Percentiles rank a stretch among this genome's conserved stretches.
phyloP scores from a whole-genome alignment of 2,113 vertebrate genomes.

The Pseudopodoces humilis region DNA sequence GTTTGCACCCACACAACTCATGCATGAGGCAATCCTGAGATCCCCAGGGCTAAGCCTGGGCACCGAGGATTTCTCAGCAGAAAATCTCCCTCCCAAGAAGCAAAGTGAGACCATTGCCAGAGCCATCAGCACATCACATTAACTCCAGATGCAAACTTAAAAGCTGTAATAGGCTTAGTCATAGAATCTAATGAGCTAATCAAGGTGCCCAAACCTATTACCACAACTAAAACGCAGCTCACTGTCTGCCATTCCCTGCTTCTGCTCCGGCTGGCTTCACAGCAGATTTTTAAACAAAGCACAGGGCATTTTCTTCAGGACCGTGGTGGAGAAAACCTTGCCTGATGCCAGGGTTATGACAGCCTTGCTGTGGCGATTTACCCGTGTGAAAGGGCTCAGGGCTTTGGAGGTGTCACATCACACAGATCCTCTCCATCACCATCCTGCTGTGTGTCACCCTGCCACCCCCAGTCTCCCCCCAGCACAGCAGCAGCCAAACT shows the following conservation, averaged over 20 bases:
- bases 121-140: background rate
- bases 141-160: background rate
- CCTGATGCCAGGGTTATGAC: background rate
- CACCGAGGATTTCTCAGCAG: background rate
- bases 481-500: background rate
- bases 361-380: background rate
- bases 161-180: background rate
- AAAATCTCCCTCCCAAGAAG: background rate
- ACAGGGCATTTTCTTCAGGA: background rate
- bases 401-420: background rate
- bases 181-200: background rate
- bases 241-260: background rate
- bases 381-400: background rate
- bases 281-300: background rate
- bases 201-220: background rate
- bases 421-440: fast-evolving
- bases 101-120: fast-evolving
- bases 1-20: background rate
- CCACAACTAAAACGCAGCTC: background rate
- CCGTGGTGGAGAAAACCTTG: fast-evolving
- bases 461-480: fast-evolving
- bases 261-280: background rate
- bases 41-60: background rate
- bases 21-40: background rate
- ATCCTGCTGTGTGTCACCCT: background rate